A percentile compares a stretch with the other conserved stretches of the same genome.
phyloP scores from a whole-genome alignment of 2,888 invertebrate species.

The Apoda limacodes region DNA sequence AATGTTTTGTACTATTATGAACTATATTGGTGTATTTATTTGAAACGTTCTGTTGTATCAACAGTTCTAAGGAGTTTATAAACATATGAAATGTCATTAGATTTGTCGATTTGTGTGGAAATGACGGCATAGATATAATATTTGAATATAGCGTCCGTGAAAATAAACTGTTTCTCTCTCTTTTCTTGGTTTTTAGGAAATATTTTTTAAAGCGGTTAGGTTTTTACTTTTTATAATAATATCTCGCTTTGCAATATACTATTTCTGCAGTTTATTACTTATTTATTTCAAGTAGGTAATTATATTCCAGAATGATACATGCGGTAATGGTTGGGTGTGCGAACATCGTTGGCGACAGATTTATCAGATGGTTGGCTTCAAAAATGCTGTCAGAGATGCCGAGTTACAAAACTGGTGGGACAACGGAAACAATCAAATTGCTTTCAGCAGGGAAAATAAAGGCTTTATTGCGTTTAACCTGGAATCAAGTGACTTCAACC shows the following conservation, averaged over 20 bases:
- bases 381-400: conserved; percentile 72
- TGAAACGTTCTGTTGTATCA: no score
- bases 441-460: conserved; percentile 79
- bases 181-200: no score
- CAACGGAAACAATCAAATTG: conserved; percentile 82
- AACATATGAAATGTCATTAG: no score
- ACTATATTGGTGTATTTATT: no score
- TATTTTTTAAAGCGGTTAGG: background rate
- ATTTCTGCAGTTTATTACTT: background rate
- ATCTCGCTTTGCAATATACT: conserved; percentile 1
- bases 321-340: conserved; percentile 81
- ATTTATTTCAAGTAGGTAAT: conserved; percentile 3
- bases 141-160: no score
- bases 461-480: conserved; percentile 82
- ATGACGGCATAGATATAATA: no score
- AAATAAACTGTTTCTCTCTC: no score
- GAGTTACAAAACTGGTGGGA: conserved; percentile 79
- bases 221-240: background rate
- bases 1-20: no score
- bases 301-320: conserved; percentile 64
- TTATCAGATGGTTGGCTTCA: conserved; percentile 81
- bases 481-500: conserved; percentile 67
- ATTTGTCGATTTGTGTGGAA: no score
- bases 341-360: conserved; percentile 88
- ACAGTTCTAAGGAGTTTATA: no score